phyloP scores from a whole-genome alignment of 64 coral and sea anemone genomes.

The Montipora efflorescens region DNA sequence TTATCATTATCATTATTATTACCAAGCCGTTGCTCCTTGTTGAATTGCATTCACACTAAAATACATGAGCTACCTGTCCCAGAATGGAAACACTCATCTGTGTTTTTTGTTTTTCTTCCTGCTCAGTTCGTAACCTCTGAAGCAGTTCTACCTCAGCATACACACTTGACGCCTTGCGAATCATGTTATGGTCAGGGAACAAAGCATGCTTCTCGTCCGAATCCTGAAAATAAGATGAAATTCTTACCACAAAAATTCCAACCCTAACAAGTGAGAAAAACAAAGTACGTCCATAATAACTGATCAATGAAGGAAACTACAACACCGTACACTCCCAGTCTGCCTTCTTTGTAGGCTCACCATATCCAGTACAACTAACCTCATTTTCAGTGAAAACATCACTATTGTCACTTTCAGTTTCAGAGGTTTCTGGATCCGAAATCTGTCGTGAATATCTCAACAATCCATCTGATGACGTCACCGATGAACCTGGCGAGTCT shows the following conservation, averaged over 20 bases:
- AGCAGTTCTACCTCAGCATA: slow-evolving; percentile 78
- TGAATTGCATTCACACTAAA: too few species aligned
- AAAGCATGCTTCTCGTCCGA: slow-evolving; percentile 7
- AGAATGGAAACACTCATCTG: slow-evolving; percentile 80
- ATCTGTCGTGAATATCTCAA: slow-evolving; percentile 20
- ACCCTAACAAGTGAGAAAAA: too few species aligned
- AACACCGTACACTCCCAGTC: too few species aligned
- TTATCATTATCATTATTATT: too few species aligned
- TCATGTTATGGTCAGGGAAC: slow-evolving; percentile 24
- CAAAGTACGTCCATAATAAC: too few species aligned
- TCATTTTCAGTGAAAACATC: slow-evolving; percentile 86
- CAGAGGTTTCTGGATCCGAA: slow-evolving; percentile 78
- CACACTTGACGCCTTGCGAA: slow-evolving; percentile 93
- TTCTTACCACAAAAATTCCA: too few species aligned
- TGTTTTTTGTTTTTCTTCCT: slow-evolving; percentile 47
- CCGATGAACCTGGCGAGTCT: slow-evolving; percentile 47
- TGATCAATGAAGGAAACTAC: too few species aligned
- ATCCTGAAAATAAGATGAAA: not conserved
- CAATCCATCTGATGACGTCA: slow-evolving; percentile 49
- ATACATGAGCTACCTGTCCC: slow-evolving; percentile 61
- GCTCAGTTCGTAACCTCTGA: slow-evolving; percentile 62
- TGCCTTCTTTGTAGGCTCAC: too few species aligned
- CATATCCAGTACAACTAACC: not conserved
- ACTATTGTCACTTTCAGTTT: slow-evolving; percentile 87
- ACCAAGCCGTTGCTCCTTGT: too few species aligned